Evolutionary conservation across 2,797 vertebrate genomes (phyloP).

Genomic region (Orestias chungarensis): DNA sequence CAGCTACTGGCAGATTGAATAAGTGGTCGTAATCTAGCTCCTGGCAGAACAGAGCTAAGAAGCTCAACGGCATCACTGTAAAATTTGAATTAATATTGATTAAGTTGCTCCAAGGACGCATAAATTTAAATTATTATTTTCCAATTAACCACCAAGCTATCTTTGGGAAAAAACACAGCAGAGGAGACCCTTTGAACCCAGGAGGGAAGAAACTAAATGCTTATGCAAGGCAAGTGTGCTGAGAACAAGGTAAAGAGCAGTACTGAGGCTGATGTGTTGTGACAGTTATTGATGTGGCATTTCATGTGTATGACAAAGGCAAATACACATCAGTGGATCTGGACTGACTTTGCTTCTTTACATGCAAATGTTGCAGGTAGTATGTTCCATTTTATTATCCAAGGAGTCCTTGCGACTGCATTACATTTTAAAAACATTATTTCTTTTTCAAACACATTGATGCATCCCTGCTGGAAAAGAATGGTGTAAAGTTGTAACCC

Average conservation of each 20-base stretch:
- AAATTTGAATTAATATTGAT: constrained; percentile 80
- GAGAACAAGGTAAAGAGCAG: constrained; percentile 57
- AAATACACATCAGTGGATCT: constrained; percentile 26
- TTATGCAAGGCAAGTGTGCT: constrained; percentile 52
- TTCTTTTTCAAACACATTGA: constrained; percentile 20
- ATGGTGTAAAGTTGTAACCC: constrained; percentile 18
- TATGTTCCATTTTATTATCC: constrained; percentile 12
- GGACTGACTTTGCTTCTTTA: constrained; percentile 24
- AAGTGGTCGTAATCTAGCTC: constrained; percentile 64
- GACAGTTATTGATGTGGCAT: constrained; percentile 71
- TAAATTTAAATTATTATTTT: constrained; percentile 75
- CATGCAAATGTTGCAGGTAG: constrained; percentile 21
- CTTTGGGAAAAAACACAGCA: constrained; percentile 49
- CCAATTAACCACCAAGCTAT: constrained; percentile 66
- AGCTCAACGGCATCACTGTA: constrained; percentile 61
- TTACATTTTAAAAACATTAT: constrained; percentile 21
- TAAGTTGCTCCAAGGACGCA: constrained; percentile 71
- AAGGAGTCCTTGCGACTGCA: constrained; percentile 6
- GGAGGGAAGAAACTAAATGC: constrained; percentile 52
- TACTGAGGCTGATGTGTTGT: constrained; percentile 59
- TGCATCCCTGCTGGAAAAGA: neutral
- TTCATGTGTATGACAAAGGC: constrained; percentile 41
- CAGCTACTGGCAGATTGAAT: constrained; percentile 67
- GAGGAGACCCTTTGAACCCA: constrained; percentile 46
- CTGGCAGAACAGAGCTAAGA: constrained; percentile 59